A percentile compares a stretch with the other conserved stretches of the same genome.
These are phyloP conservation scores for Steinernema hermaphroditum DNA, from an alignment of 2,888 invertebrate genomes.

Conservation along the genomic window DNA sequence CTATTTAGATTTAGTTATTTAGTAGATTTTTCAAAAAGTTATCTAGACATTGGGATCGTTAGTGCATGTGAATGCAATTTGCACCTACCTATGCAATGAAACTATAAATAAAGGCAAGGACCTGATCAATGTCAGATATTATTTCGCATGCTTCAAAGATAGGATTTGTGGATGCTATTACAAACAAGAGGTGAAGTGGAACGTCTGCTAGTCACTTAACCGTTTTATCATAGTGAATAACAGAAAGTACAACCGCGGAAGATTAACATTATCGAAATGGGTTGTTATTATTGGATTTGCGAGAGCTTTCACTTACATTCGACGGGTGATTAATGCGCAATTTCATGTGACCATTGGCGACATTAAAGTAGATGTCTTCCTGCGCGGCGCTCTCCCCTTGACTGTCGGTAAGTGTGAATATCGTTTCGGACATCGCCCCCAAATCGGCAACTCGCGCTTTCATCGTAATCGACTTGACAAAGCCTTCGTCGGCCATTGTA, in stretches of 20 bases:
- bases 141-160: no score
- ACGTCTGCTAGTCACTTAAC: constrained; percentile 5
- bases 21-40: no score
- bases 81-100: no score
- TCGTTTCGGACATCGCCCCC: constrained; percentile 47
- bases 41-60: no score
- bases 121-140: no score
- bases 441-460: constrained; percentile 47
- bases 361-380: constrained; percentile 44
- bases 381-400: constrained; percentile 33
- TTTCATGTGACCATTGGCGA: constrained; percentile 47
- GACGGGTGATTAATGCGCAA: constrained; percentile 40
- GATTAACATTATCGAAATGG: no score
- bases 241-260: no score
- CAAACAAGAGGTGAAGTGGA: no score
- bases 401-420: constrained; percentile 37
- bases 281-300: neutral
- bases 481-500: neutral
- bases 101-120: no score
- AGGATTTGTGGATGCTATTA: no score
- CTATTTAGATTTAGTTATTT: no score
- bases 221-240: neutral
- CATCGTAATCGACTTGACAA: constrained; percentile 39
- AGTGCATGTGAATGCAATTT: no score
- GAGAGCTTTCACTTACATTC: constrained; percentile 31